phyloP scores from a whole-genome alignment of 2,888 invertebrate genomes.

The Mythimna lalbum region DNA sequence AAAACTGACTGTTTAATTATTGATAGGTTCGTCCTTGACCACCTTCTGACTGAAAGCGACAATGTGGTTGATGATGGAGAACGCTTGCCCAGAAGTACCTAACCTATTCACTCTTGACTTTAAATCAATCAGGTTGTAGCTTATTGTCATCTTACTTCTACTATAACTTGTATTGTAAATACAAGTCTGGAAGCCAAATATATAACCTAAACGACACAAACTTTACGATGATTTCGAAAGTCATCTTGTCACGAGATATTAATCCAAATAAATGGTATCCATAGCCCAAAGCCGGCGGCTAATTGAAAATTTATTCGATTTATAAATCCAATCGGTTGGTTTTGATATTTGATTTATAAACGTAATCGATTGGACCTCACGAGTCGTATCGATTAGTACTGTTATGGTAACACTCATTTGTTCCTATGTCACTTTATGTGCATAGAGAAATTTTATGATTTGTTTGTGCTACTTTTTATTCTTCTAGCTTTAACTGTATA shows the following conservation, averaged over 20 bases:
- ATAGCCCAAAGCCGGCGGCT: slow-evolving; percentile 60
- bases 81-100: too few relatives aligned
- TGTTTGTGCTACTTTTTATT: slow-evolving; percentile 46
- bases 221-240: slow-evolving; percentile 50
- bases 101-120: too few relatives aligned
- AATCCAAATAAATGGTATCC: slow-evolving; percentile 67
- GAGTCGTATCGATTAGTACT: slow-evolving; percentile 63
- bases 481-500: not conserved
- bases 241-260: slow-evolving; percentile 55
- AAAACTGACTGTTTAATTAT: too few relatives aligned
- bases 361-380: slow-evolving; percentile 65
- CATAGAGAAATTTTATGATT: slow-evolving; percentile 49
- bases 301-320: slow-evolving; percentile 73
- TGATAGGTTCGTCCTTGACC: too few relatives aligned
- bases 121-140: too few relatives aligned
- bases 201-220: slow-evolving; percentile 9
- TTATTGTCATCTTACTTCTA: not conserved
- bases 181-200: not conserved
- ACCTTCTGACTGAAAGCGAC: too few relatives aligned
- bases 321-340: slow-evolving; percentile 65
- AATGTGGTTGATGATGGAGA: too few relatives aligned
- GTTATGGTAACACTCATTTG: slow-evolving; percentile 66
- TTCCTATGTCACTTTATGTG: slow-evolving; percentile 59
- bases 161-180: not conserved
- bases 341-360: slow-evolving; percentile 72